phyloP scores from a whole-genome alignment of 1,140 invertebrate species.

The Hycleus phaleratus region DNA sequence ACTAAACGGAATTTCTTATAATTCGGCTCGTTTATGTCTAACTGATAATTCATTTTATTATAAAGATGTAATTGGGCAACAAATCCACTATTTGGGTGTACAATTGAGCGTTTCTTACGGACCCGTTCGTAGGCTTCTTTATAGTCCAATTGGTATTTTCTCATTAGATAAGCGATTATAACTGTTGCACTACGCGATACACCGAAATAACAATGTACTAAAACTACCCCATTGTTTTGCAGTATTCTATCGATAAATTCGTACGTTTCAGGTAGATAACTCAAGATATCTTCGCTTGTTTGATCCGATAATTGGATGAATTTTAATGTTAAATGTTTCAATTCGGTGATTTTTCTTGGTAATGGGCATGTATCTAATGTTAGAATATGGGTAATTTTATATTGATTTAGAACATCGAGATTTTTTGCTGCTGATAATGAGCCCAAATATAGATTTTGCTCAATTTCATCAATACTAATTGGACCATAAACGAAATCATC shows the following conservation, averaged over 20 bases:
- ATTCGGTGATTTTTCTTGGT: constrained; percentile 59
- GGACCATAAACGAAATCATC: constrained; percentile 55
- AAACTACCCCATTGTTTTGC: constrained; percentile 48
- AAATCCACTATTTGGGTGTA: constrained; percentile 48
- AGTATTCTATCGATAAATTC: constrained; percentile 59
- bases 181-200: constrained; percentile 78
- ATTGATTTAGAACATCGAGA: constrained; percentile 54
- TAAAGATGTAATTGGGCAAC: constrained; percentile 68
- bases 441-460: constrained; percentile 63
- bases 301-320: constrained; percentile 76
- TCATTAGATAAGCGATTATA: constrained; percentile 79
- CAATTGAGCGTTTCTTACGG: constrained; percentile 26
- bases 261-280: constrained; percentile 63
- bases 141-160: constrained; percentile 65
- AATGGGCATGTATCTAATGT: constrained; percentile 76
- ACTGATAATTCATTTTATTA: constrained; percentile 62
- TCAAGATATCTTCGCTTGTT: constrained; percentile 73
- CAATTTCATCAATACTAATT: constrained; percentile 58
- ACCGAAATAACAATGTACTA: constrained; percentile 81
- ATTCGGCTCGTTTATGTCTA: constrained; percentile 62
- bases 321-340: constrained; percentile 59
- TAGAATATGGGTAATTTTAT: constrained; percentile 66
- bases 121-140: constrained; percentile 56
- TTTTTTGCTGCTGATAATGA: constrained; percentile 73
- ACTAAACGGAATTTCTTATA: constrained; percentile 70